Evolutionary conservation across 1,140 invertebrate species (phyloP), one percentile per base, ranked within the genome.

Genomic region (Scaptomyza pallida): DNA sequence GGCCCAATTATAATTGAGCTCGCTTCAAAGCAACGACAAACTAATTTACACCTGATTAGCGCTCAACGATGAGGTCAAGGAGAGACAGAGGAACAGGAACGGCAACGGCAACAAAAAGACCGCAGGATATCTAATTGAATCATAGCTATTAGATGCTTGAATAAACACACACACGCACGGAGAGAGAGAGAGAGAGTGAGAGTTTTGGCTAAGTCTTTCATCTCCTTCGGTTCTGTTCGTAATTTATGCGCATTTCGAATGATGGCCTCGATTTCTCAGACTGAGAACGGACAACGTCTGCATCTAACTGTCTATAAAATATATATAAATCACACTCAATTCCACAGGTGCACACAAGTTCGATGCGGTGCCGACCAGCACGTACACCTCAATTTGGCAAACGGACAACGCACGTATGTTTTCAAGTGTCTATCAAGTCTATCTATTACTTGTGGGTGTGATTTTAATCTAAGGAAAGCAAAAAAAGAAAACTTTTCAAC

Each of bases 221-320:
- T 21, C 8, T 40, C 21, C 17, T 30, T 59, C 56, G 1, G 16
- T 12, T 13, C 5, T 16, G 23, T 21, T 17, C 35, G 43, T 85
- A 82, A 82, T 83, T 82, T 85, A 83, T 83, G 80, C 77, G 80
- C 79, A 83, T 83, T 68, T 55, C 44, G 16, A 40, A 54, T 72
- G 41, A 60, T 64, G 63, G 54, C 33, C 23, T 37, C 63, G 64
- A 72, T 72, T 72, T 45, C 43, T 70, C 52, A 57, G 23, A 4
- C 23, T 26, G 6, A 62, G 26, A n/a, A 45, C 40, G 21, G 37
- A 43, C 35, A 47, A 26, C 26, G 50, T 57, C 45, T 64, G 52
- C 45, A 35, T 50, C 33, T 43, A 51, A 71, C 51, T 54, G 65
- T 61, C 13, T 33, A 23, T 13, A 56, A n/a, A n/a, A n/a, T n/a